Percentiles rank a stretch among this genome's conserved stretches.
phyloP scores from a whole-genome alignment of 1,140 invertebrate species.

The Zaprionus lachaisei region DNA sequence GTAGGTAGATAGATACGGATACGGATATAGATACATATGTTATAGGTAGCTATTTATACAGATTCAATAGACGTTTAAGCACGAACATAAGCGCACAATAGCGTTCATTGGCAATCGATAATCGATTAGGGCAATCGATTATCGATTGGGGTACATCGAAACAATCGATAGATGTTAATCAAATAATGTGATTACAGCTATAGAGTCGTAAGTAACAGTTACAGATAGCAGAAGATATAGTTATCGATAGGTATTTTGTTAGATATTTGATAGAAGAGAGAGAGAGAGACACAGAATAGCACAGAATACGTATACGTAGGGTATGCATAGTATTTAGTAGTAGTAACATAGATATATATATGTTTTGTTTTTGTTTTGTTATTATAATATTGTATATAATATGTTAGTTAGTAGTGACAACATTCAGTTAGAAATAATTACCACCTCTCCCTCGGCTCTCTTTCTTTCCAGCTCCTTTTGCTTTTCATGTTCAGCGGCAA shows the following conservation, averaged over 20 bases:
- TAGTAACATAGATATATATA: slow-evolving; percentile 13
- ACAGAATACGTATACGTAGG: slow-evolving; percentile 50
- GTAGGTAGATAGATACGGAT: slow-evolving; percentile 21
- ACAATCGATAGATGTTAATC: slow-evolving; percentile 2
- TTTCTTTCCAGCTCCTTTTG: slow-evolving; percentile 98
- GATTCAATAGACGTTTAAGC: slow-evolving; percentile 72
- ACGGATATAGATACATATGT: slow-evolving; percentile 24
- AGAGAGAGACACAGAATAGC: slow-evolving; percentile 49
- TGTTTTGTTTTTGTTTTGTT: neutral
- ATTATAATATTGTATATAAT: neutral
- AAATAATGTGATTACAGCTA: slow-evolving; percentile 7
- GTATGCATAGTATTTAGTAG: slow-evolving; percentile 7
- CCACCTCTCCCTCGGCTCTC: slow-evolving; percentile 96
- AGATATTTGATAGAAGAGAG: slow-evolving; percentile 14
- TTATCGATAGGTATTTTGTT: neutral
- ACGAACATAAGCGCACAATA: slow-evolving; percentile 74
- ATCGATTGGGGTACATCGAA: neutral
- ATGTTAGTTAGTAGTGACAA: slow-evolving; percentile 31
- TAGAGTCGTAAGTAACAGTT: slow-evolving; percentile 6
- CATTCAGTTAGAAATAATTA: slow-evolving; percentile 84
- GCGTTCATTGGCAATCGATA: slow-evolving; percentile 37
- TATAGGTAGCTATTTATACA: slow-evolving; percentile 32
- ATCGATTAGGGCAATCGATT: slow-evolving; percentile 17
- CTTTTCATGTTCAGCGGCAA: slow-evolving; percentile 97
- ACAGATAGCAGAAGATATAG: slow-evolving; percentile 4